Evolutionary conservation across 1,140 invertebrate genomes (phyloP).

Genomic region (Apis florea): DNA sequence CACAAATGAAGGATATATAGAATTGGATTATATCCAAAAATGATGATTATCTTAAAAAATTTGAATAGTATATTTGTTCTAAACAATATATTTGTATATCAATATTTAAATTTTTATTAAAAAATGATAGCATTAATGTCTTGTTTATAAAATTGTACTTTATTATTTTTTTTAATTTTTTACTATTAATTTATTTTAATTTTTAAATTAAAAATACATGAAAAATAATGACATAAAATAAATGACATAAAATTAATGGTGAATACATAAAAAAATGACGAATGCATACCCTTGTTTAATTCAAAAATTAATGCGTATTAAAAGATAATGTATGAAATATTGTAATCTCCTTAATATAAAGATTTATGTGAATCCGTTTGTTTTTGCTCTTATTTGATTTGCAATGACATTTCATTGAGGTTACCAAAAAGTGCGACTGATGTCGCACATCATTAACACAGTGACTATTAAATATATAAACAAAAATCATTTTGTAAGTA

Average conservation of each 20-base stretch:
- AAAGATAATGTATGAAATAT: background rate
- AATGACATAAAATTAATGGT: background rate
- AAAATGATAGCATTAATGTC: background rate
- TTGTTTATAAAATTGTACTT: background rate
- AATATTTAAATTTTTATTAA: too few relatives aligned
- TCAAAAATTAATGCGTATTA: background rate
- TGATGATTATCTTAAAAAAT: background rate
- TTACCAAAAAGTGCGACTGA: background rate
- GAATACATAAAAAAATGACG: background rate
- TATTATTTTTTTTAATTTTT: background rate
- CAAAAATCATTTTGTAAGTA: background rate
- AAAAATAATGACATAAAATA: background rate
- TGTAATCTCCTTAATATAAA: background rate
- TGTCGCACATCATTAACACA: background rate
- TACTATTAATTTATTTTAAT: too few relatives aligned
- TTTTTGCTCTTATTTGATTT: background rate
- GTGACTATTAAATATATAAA: background rate
- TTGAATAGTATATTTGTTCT: too few relatives aligned
- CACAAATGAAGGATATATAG: background rate
- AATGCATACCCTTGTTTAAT: background rate
- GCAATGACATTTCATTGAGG: background rate
- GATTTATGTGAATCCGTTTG: background rate
- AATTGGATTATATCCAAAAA: constrained; percentile 4
- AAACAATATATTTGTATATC: too few relatives aligned
- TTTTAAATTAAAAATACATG: background rate